phyloP scores from a whole-genome alignment of 2,888 invertebrate species.

The Seira musarum region DNA sequence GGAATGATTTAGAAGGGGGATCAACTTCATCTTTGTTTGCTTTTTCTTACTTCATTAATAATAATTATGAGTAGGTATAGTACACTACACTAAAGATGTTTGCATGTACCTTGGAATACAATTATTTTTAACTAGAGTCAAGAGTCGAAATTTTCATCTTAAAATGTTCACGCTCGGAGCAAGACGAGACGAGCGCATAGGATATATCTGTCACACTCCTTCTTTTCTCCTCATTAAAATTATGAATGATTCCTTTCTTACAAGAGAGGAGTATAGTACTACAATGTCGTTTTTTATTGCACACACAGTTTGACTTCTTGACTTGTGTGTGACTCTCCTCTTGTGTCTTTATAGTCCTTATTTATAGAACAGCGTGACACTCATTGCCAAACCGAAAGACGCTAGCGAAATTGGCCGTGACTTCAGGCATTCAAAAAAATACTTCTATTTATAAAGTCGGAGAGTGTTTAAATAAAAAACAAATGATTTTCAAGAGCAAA shows the following conservation, averaged over 20 bases:
- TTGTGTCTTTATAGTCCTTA: too few species aligned
- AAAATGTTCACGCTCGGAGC: background rate
- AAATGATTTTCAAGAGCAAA: too few species aligned
- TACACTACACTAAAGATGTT: background rate
- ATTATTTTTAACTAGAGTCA: background rate
- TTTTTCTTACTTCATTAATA: constrained; percentile 38
- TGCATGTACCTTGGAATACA: background rate
- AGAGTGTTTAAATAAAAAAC: too few species aligned
- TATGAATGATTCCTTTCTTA: constrained; percentile 13
- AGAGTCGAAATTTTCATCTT: background rate
- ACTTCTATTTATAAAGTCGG: too few species aligned
- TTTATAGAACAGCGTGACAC: too few species aligned
- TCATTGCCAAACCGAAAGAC: too few species aligned
- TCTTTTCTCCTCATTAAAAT: constrained; percentile 19
- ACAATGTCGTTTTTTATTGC: constrained; percentile 28
- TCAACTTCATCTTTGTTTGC: constrained; percentile 19
- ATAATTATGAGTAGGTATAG: constrained; percentile 20
- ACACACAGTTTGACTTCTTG: constrained; percentile 31
- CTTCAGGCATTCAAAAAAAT: too few species aligned
- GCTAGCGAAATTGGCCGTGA: too few species aligned
- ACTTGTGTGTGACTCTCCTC: too few species aligned
- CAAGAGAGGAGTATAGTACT: background rate
- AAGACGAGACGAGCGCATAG: background rate
- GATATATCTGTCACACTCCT: constrained; percentile 4
- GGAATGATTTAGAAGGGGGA: constrained; percentile 26